Evolutionary conservation across 2,797 vertebrate genomes (phyloP).

Genomic region (Aulostomus chinensis): DNA sequence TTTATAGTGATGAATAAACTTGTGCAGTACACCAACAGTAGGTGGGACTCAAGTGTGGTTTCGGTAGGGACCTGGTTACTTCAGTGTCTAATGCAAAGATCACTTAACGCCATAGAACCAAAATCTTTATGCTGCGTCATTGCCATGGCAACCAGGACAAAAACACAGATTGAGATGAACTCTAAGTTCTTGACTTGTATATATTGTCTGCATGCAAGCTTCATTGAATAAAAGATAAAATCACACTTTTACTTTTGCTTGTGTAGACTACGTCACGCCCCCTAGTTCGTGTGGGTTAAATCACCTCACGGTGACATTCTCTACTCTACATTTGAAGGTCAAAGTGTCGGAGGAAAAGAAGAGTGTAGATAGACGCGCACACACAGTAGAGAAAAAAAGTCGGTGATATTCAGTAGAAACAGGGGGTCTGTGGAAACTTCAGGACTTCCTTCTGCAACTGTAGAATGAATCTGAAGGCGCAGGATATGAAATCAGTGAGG

Average conservation of each 20-base stretch:
- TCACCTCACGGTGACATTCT: background rate
- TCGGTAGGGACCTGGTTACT: slow-evolving; percentile 16
- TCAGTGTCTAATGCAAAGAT: slow-evolving; percentile 18
- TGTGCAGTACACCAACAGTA: slow-evolving; percentile 17
- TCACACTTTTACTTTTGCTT: slow-evolving; percentile 19
- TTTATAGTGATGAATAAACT: slow-evolving; percentile 15
- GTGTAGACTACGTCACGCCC: background rate
- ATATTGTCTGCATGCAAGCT: slow-evolving; percentile 21
- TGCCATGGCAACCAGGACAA: slow-evolving; percentile 2
- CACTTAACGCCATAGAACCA: slow-evolving; percentile 15
- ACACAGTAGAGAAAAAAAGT: background rate
- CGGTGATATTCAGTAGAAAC: slow-evolving; percentile 12
- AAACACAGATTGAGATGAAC: slow-evolving; percentile 1
- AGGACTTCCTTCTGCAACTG: slow-evolving; percentile 51
- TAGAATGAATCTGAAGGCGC: slow-evolving; percentile 51
- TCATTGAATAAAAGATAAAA: slow-evolving; percentile 55
- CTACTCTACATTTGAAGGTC: background rate
- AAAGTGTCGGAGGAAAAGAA: too few species aligned
- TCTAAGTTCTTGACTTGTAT: background rate
- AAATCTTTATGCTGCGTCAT: slow-evolving; percentile 1
- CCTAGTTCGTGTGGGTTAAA: background rate
- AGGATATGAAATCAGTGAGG: slow-evolving; percentile 62
- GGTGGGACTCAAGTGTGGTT: slow-evolving; percentile 34
- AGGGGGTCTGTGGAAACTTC: slow-evolving; percentile 60
- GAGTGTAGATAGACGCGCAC: background rate